These are phyloP conservation scores for Macaria liturata DNA, from an alignment of 2,888 invertebrate species.

Conservation along the genomic window DNA sequence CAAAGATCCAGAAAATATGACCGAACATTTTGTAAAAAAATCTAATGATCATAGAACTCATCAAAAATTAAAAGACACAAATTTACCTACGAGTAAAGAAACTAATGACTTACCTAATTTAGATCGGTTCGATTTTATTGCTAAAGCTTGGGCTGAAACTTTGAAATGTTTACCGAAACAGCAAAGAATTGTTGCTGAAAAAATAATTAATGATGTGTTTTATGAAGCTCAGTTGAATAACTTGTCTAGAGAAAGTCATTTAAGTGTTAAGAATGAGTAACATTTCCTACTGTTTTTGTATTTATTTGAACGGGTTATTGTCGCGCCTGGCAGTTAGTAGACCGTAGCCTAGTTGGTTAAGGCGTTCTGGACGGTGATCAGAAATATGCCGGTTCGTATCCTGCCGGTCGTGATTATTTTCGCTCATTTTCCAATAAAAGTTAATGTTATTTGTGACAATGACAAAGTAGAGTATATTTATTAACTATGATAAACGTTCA, in stretches of 20 bases:
- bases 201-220: conserved; percentile 3
- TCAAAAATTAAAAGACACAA: neutral
- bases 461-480: too few species aligned
- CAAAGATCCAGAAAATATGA: too few species aligned
- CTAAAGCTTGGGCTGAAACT: conserved; percentile 3
- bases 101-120: neutral
- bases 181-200: conserved; percentile 9
- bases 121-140: neutral
- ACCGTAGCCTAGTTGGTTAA: too few species aligned
- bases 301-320: too few species aligned
- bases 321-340: too few species aligned
- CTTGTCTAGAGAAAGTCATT: conserved; percentile 3
- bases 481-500: too few species aligned
- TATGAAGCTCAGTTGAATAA: conserved; percentile 5
- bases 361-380: too few species aligned
- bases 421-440: too few species aligned
- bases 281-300: neutral
- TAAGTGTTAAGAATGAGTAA: neutral
- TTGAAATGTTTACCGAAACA: neutral
- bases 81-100: neutral
- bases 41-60: neutral
- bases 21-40: too few species aligned
- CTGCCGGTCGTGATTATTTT: too few species aligned
- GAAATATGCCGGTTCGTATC: too few species aligned
- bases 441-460: too few species aligned